Conservation (phyloP, 2,797 vertebrate genomes). For the Emydoidea blandingii region DNA sequence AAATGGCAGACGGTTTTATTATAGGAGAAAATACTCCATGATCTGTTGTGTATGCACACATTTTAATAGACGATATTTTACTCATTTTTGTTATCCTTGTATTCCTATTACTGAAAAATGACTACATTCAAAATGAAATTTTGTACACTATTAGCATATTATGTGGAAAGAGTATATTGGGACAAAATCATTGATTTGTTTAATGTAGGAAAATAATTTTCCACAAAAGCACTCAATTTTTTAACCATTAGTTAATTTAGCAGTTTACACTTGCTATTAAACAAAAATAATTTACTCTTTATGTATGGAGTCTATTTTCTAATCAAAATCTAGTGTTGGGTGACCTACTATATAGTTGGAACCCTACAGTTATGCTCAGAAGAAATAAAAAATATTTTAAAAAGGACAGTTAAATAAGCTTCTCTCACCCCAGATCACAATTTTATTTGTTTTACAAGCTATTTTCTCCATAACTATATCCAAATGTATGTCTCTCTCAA, state of each 20-base stretch:
- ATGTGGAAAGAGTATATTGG: background rate
- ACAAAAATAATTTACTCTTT: background rate
- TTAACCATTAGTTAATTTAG: background rate
- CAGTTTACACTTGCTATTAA: background rate
- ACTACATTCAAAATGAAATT: background rate
- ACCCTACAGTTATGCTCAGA: background rate
- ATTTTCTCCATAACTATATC: background rate
- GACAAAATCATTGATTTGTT: background rate
- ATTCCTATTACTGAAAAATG: background rate
- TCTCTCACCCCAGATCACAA: background rate
- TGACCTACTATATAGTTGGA: background rate
- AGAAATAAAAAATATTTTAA: background rate
- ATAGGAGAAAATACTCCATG: background rate
- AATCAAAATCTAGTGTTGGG: background rate
- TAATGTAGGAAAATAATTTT: background rate
- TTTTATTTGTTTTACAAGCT: constrained; percentile 18
- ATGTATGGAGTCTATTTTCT: background rate
- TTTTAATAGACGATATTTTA: background rate
- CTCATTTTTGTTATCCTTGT: background rate
- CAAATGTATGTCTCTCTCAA: constrained; percentile 5
- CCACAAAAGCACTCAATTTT: background rate
- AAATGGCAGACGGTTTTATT: background rate
- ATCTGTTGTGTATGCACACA: background rate
- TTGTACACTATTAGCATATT: background rate
- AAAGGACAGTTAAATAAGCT: background rate